These are phyloP conservation scores for Panagrolaimus sp. DNA, from an alignment of 1,140 invertebrate genomes.

Conservation along the genomic window DNA sequence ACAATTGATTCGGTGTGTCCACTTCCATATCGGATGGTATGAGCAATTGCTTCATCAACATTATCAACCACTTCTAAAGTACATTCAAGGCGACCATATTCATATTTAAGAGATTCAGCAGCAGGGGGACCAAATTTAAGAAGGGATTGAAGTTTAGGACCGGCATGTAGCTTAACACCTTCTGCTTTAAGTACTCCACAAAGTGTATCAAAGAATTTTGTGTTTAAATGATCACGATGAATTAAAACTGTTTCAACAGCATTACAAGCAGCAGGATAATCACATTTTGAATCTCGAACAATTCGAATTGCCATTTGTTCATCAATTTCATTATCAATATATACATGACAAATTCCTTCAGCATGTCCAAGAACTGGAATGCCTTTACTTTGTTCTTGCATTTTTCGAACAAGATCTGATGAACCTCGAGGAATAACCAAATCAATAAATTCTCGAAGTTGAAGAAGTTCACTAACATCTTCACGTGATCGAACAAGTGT, in stretches of 20 bases:
- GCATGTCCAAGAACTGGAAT: constrained; percentile 96
- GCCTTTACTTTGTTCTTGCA: constrained; percentile 74
- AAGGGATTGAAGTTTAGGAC: constrained; percentile 58
- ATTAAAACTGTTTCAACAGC: constrained; percentile 94
- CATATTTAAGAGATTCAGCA: constrained; percentile 78
- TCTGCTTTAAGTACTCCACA: constrained; percentile 85
- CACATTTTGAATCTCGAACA: constrained; percentile 88
- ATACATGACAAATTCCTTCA: constrained; percentile 94
- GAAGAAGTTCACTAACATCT: constrained; percentile 56
- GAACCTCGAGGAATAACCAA: constrained; percentile 94
- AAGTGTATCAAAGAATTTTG: constrained; percentile 75
- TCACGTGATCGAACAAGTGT: constrained; percentile 68
- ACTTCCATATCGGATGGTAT: constrained; percentile 90
- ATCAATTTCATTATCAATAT: constrained; percentile 83
- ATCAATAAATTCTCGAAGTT: constrained; percentile 78
- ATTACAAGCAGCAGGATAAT: constrained; percentile 97
- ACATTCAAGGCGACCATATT: constrained; percentile 86
- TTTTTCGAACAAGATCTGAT: constrained; percentile 71
- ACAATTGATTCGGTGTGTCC: constrained; percentile 93
- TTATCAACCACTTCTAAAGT: constrained; percentile 85
- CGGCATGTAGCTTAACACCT: constrained; percentile 58
- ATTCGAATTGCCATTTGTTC: constrained; percentile 61
- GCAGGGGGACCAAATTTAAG: constrained; percentile 86
- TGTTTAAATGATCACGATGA: constrained; percentile 74
- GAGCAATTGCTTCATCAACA: constrained; percentile 79